Conservation (phyloP, 2,888 invertebrate species). For the Hyppa rectilinea region DNA sequence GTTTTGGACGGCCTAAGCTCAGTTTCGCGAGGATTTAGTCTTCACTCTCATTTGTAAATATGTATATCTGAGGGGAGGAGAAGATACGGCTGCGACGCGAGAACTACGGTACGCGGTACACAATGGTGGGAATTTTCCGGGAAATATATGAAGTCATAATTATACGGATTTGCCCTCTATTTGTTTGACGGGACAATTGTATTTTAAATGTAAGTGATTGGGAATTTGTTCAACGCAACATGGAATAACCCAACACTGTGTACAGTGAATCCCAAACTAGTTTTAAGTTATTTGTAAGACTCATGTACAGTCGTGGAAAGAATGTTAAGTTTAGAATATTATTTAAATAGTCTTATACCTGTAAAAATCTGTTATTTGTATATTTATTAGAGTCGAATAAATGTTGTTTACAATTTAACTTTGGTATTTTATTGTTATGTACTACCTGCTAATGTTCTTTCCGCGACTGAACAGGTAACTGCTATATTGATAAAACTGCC, state of each 20-base stretch:
- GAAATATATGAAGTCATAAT: constrained; percentile 40
- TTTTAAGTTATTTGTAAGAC: constrained; percentile 59
- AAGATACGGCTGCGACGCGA: constrained; percentile 33
- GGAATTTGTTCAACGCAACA: constrained; percentile 18
- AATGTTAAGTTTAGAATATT: constrained; percentile 64
- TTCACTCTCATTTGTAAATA: constrained; percentile 59
- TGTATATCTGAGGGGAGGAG: constrained; percentile 41
- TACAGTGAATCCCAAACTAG: constrained; percentile 50
- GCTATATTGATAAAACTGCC: constrained; percentile 55
- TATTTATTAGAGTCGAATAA: constrained; percentile 68
- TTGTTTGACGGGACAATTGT: constrained; percentile 56
- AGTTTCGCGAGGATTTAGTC: constrained; percentile 42
- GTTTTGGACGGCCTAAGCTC: constrained; percentile 44
- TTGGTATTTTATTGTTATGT: constrained; percentile 61
- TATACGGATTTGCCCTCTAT: constrained; percentile 61
- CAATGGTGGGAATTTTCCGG: constrained; percentile 38
- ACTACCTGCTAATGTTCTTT: constrained; percentile 61
- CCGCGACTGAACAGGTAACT: constrained; percentile 63
- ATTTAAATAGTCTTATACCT: constrained; percentile 66
- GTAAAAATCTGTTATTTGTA: constrained; percentile 68
- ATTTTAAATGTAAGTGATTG: constrained; percentile 43
- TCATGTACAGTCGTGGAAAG: constrained; percentile 69
- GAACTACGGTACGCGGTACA: constrained; percentile 46
- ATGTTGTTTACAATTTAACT: constrained; percentile 61
- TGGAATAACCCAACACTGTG: constrained; percentile 55